Base-by-base conservation (phyloP, 2,888 invertebrate species). In the Acrobasis suavella region DNA sequence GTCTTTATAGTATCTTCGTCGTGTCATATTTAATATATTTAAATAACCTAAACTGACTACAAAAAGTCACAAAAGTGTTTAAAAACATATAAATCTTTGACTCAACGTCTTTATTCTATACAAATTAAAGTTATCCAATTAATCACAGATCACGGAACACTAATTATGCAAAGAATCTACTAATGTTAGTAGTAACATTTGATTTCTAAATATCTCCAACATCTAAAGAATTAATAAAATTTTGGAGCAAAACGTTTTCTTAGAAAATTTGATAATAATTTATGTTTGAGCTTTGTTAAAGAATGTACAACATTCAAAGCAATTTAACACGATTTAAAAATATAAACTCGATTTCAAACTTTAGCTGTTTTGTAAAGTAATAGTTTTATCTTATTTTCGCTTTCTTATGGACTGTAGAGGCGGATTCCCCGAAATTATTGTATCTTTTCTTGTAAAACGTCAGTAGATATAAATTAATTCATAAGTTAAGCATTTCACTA, bases 151-250 rank as follows among this genome's bases (percentile, higher is more conserved):
- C 14, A 46, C 46, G 2, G 46, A 46, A 46, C 46, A 46, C 46
- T n/a, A n/a, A 46, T 46, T 46, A 46, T 46, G 46, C 14, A 14
- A 46, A 46, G 46, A 46, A 46, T 46, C 46, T n/a, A 46, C 46
- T 46, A 46, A 46, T 46, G n/a, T n/a, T 46, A 5, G 46, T n/a
- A 46, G n/a, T 7, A n/a, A 2, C 46, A 46, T 14, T n/a, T 14
- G n/a, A 46, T 46, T 46, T 46, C 46, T 46, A 14, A 46, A 46
- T 46, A 46, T 46, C 46, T 46, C 2, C 46, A 46, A 46, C 46
- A 46, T 46, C 46, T 46, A 46, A 46, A 46, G 46, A 46, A 46
- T 46, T 46, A 46, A 46, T 14, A 46, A 46, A 46, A 46, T 46
- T n/a, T 46, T 46, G n/a, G 14, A 46, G 46, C 46, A 46, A n/a